Conservation (phyloP, 2,113 vertebrate genomes). For the Lamprotornis superbus region DNA sequence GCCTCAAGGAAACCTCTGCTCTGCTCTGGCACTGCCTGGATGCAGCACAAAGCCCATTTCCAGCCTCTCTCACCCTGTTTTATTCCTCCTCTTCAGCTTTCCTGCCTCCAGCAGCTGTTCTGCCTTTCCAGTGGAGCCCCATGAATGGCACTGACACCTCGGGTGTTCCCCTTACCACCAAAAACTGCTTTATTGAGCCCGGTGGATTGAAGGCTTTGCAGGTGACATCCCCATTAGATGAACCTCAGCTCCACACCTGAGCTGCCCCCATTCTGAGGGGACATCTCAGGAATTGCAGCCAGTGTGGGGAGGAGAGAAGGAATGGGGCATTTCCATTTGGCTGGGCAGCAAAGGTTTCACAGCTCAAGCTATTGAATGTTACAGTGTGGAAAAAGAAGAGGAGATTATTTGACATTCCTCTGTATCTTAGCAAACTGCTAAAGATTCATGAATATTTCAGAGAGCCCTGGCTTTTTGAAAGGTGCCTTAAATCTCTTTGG, state of each 20-base stretch:
- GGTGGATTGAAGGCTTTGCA: background rate
- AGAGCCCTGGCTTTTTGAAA: background rate
- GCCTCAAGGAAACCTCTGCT: background rate
- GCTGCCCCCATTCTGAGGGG: background rate
- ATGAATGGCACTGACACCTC: background rate
- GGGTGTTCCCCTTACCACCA: rapidly evolving
- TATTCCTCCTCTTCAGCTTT: no score
- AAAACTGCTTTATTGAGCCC: background rate
- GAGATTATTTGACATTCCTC: background rate
- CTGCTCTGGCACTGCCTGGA: background rate
- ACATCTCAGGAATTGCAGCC: background rate
- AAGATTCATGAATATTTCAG: background rate
- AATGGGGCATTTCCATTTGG: background rate
- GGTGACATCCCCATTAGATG: background rate
- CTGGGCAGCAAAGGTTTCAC: background rate
- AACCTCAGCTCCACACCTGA: background rate
- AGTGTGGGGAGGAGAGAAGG: background rate
- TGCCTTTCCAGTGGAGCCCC: background rate
- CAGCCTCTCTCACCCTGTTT: background rate
- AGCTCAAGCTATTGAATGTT: background rate
- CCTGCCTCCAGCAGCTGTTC: background rate
- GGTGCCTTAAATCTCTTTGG: background rate
- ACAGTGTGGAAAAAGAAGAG: background rate
- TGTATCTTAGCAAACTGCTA: background rate
- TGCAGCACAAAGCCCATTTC: background rate